These are phyloP conservation scores for Gallinago paraguaiae DNA, from an alignment of 2,113 vertebrate genomes.

Conservation along the genomic window DNA sequence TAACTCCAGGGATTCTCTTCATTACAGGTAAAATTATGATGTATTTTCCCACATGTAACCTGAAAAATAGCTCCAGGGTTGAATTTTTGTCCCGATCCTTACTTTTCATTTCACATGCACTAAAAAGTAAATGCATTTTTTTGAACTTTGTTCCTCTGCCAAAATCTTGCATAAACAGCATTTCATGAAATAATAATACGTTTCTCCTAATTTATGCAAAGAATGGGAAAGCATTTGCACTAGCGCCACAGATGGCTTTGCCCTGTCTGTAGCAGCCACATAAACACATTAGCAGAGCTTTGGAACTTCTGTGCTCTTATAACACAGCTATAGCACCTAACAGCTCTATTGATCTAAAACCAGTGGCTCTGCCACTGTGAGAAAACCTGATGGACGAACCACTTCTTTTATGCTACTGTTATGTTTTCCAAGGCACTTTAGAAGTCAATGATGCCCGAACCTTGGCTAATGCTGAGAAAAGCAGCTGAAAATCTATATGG, in stretches of 20 bases:
- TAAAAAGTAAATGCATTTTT: background rate
- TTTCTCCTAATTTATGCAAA: constrained; percentile 48
- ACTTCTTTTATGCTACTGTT: background rate
- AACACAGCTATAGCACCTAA: background rate
- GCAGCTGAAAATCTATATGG: background rate
- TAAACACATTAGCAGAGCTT: background rate
- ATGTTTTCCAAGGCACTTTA: background rate
- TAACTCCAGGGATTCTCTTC: constrained; percentile 37
- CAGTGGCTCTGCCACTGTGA: background rate
- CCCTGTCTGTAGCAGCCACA: background rate
- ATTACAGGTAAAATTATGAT: background rate
- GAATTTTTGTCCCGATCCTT: background rate
- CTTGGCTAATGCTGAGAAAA: background rate
- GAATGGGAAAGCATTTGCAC: background rate
- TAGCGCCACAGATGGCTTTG: constrained; percentile 24
- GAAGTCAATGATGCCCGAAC: background rate
- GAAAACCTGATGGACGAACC: background rate
- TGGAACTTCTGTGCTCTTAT: background rate
- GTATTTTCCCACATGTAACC: background rate
- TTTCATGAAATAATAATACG: constrained; percentile 6
- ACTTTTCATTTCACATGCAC: background rate
- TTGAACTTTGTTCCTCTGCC: background rate
- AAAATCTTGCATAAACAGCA: background rate
- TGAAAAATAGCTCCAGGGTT: constrained; percentile 1
- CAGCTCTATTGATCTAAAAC: background rate